These are phyloP conservation scores for Andricus grossulariae DNA, from an alignment of 1,140 invertebrate genomes.

Conservation along the genomic window DNA sequence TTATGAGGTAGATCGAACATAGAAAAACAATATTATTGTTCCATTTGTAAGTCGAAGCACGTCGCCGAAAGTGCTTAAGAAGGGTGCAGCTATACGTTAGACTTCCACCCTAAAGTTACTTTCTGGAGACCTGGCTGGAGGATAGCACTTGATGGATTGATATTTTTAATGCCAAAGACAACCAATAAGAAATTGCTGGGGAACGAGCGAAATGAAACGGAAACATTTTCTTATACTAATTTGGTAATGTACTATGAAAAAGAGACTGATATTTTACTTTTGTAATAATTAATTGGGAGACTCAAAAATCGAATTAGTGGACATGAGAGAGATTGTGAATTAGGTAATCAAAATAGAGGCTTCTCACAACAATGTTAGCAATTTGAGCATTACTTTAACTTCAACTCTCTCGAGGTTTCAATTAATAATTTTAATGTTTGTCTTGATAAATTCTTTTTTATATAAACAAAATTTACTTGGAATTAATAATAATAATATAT, in stretches of 20 bases:
- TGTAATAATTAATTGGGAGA: no score
- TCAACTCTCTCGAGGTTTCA: no score
- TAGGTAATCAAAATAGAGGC: no score
- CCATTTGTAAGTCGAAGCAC: constrained; percentile 71
- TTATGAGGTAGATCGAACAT: constrained; percentile 40
- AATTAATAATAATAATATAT: no score
- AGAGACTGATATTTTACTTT: no score
- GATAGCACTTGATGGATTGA: constrained; percentile 68
- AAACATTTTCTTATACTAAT: constrained; percentile 19
- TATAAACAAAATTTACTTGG: no score
- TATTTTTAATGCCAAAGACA: constrained; percentile 65
- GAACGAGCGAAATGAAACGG: constrained; percentile 25
- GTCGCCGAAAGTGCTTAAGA: constrained; percentile 69
- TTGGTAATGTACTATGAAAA: not conserved
- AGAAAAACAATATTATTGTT: constrained; percentile 72
- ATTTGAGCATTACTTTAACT: no score
- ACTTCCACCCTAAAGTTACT: constrained; percentile 46
- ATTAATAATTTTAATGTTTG: no score
- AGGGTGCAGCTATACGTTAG: constrained; percentile 46
- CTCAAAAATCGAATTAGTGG: no score
- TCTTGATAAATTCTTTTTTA: no score
- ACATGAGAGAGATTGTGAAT: no score
- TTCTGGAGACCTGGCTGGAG: constrained; percentile 45
- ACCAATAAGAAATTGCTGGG: constrained; percentile 55
- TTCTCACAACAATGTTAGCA: no score